A percentile compares a stretch with the other conserved stretches of the same genome.
Conservation (phyloP, 1,140 invertebrate genomes). For the Macrosteles quadrilineatus region DNA sequence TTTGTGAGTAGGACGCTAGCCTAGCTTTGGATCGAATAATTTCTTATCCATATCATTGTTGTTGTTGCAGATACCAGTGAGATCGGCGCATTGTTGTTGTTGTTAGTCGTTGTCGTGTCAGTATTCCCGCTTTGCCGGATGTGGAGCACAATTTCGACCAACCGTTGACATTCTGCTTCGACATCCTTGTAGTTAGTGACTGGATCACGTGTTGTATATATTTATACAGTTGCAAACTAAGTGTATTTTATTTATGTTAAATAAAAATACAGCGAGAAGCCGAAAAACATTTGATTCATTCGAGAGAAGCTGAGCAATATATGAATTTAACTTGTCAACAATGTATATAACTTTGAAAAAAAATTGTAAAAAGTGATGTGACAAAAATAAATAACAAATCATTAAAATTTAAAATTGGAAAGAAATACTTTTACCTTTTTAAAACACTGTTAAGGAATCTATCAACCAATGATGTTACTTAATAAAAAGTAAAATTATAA, state of each 20-base stretch:
- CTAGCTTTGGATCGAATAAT: too few relatives aligned
- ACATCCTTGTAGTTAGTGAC: not conserved
- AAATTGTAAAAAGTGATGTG: not conserved
- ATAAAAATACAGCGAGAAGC: not conserved
- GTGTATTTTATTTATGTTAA: slow-evolving; percentile 17
- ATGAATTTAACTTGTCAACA: not conserved
- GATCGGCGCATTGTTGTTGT: not conserved
- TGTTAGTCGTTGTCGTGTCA: not conserved
- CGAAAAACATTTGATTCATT: not conserved
- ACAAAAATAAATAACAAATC: not conserved
- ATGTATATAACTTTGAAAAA: not conserved
- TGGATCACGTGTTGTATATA: slow-evolving; percentile 1
- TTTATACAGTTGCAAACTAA: not conserved
- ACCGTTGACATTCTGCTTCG: not conserved
- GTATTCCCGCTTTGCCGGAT: not conserved
- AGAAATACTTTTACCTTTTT: not conserved
- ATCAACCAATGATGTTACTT: too few relatives aligned
- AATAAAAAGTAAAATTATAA: too few relatives aligned
- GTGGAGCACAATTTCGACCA: not conserved
- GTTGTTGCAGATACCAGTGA: not conserved
- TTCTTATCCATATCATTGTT: too few relatives aligned
- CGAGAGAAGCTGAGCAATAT: not conserved
- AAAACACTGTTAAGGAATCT: not conserved
- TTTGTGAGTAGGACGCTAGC: too few relatives aligned
- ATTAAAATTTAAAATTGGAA: not conserved